Percentiles rank a stretch among this genome's conserved stretches.
Conservation (phyloP, 2,113 vertebrate genomes). For the Pyrgilauda ruficollis region DNA sequence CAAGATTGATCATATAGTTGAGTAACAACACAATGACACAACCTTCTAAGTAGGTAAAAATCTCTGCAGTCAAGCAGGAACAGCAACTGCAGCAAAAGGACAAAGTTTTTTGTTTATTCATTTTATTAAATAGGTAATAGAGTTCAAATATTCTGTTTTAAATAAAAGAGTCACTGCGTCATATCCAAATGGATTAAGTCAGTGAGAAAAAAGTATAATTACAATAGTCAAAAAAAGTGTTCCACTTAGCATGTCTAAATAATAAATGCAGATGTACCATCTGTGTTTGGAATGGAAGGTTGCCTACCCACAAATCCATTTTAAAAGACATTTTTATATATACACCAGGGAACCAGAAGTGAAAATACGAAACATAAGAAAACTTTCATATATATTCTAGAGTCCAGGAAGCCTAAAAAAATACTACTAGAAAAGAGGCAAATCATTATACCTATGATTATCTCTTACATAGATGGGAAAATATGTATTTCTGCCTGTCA, state of each 20-base stretch:
- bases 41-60: not conserved
- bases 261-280: conserved; percentile 27
- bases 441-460: not conserved
- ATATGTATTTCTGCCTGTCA: not conserved
- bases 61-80: not conserved
- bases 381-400: not conserved
- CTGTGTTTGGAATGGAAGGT: conserved; percentile 16
- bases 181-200: not conserved
- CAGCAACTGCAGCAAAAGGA: not conserved
- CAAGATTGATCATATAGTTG: not conserved
- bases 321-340: conserved; percentile 22
- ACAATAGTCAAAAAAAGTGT: not conserved
- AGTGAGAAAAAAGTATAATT: not conserved
- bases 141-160: not conserved
- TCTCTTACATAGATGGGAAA: not conserved
- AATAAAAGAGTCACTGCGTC: not conserved
- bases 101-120: not conserved
- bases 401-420: not conserved
- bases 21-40: not conserved
- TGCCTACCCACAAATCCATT: conserved; percentile 13
- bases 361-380: not conserved
- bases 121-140: not conserved
- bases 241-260: conserved; percentile 21
- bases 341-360: not conserved
- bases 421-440: not conserved